Base-by-base conservation (phyloP, 2,113 vertebrate genomes). In the Ranitomeya imitator region DNA sequence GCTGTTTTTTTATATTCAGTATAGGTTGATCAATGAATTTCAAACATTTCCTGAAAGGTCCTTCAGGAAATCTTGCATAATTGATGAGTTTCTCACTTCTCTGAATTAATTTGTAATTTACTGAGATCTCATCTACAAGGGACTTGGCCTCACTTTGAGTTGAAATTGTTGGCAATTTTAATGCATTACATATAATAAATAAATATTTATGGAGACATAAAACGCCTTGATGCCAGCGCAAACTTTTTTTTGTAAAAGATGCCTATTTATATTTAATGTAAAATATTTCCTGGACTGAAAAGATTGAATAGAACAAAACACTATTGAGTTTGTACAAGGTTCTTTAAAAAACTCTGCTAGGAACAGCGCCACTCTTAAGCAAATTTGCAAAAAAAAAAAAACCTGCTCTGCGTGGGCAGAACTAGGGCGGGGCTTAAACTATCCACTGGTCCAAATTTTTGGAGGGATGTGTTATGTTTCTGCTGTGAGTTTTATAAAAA, bases 71-170 rank as follows among this genome's bases (percentile, higher is more conserved):
- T 81, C 14, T 4, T 81, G 23, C 37, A 81, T 81, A 81, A 61
- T 81, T 45, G 79, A 60, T 79, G 52, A 57, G 57, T 79, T 79
- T 79, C 77, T 81, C 59, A 57, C 59, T 55, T 81, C 79, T 81
- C 57, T 60, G 59, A 81, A 37, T 61, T 81, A 81, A 61, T 81
- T 81, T 37, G 59, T 18, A 9, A 63, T 63, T 81, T 37, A 61
- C 55, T 11, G 51, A 81, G 55, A 81, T 61, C 26, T 60, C 12
- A 0, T 80, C 54, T 61, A 14, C 59, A 23, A 11, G 59, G 21
- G 59, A 81, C 16, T 37, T 45, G n/a, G 57, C 23, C 26, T 37
- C 31, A 19, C 57, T 61, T 79, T 12, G 77, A 79, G 26, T 57
- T 23, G 18, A 26, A 79, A 79, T 79, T 55, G n/a, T 54, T 79